Base-by-base conservation (phyloP, 2,797 vertebrate genomes). In the Limnodromus scolopaceus region DNA sequence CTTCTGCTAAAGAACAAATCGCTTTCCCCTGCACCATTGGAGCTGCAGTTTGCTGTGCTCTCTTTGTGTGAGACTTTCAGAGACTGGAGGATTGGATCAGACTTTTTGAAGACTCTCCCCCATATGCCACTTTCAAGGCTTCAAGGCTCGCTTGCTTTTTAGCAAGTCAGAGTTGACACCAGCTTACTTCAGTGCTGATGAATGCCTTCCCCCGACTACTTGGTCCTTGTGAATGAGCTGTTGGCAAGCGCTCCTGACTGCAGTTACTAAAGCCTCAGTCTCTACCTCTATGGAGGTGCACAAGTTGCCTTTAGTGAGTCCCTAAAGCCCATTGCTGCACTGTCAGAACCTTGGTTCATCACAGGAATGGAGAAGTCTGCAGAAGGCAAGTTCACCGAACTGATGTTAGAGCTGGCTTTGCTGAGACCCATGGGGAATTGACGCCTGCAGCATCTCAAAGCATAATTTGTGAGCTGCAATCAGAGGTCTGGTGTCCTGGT, bases 91-190 rank as follows among this genome's bases (percentile, higher is more conserved):
- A 46, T 27, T 89, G 79, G 68, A 87, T 96, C 65, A 58, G 91
- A 60, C 61, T 65, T 91, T 93, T 87, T 87, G 72, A 78, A 94
- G 88, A 41, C n/a, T 83, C 71, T 93, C 83, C 36, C 55, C 84
- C 49, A 71, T 66, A 89, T 34, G 34, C 77, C 48, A 53, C 89
- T 92, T 96, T 10, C 32, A 69, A 96, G 87, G 71, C n/a, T 94
- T 92, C 86, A 93, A 90, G 90, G 76, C 71, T 96, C 69, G 84
- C 91, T 48, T 79, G 81, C 72, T 87, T 94, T 97, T 92, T 71
- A 91, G 80, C 36, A 95, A 96, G 86, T 94, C 75, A 75, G 86
- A 92, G 77, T 63, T 95, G 79, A 64, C 60, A 89, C 28, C 70
- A 91, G 54, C 82, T 95, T 88, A 22, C 51, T 90, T 69, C 27